Evolutionary conservation across 2,888 invertebrate genomes (phyloP), one percentile per base, ranked within the genome.

Genomic region (Eurois occulta): DNA sequence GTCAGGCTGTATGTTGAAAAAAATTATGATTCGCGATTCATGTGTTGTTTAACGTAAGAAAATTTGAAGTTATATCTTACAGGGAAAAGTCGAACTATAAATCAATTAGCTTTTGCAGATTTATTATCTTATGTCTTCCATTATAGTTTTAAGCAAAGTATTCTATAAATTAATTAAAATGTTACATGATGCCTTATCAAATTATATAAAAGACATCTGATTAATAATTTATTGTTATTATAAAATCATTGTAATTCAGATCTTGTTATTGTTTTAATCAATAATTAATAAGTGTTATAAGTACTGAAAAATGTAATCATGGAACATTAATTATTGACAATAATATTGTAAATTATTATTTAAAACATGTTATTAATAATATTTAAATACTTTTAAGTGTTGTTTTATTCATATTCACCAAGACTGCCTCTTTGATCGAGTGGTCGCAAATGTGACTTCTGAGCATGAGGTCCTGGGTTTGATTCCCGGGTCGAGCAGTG

Each of bases 231-330:
- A 62, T 52, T 35, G 28, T 52, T 52, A 18, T 28, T 52, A 32
- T 16, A 10, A n/a, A 28, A 62, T 77, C 8, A 67, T 78, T 24
- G 16, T 32, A n/a, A 28, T 78, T 69, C 21, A 41, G 32, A 70
- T 52, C 13, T 43, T 43, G 10, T 43, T n/a, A 16, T 32, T 79
- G 5, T 69, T 60, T 52, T 41, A 62, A 43, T 24, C 5, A 41
- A n/a, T 16, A 21, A 32, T 6, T 38, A 66, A 18, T 52, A 38
- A 64, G 21, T 38, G 6, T 77, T 58, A 24, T 48, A 62, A 48
- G 1, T 32, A 38, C 24, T 48, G 24, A 24, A 43, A 28, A 43
- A 28, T 43, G 3, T 35, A 76, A 32, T 46, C 1, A 60, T 48
- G 11, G 16, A 41, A 41, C 60, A n/a, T 41, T 70, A 10, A 35